Conservation (phyloP, 2,113 vertebrate genomes). For the Tautogolabrus adspersus region DNA sequence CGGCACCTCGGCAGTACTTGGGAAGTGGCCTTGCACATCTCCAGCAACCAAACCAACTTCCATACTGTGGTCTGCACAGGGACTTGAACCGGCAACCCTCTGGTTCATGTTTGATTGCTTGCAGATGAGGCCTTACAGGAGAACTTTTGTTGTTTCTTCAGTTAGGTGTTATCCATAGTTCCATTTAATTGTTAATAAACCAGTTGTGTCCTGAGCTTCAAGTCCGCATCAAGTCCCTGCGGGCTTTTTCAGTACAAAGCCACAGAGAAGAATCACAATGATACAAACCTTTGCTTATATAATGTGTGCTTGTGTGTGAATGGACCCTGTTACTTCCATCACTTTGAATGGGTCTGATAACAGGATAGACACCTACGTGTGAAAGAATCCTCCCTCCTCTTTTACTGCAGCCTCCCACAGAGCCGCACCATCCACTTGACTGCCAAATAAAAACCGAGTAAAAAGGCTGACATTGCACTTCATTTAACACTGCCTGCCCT, state of each 20-base stretch:
- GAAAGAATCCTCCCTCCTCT: constrained; percentile 62
- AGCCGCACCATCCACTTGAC: constrained; percentile 60
- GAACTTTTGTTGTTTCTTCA: no score
- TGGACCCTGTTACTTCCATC: constrained; percentile 6
- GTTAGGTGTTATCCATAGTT: no score
- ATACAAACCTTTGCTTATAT: neutral
- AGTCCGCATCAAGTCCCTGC: neutral
- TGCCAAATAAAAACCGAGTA: constrained; percentile 66
- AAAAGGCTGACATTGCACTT: constrained; percentile 74
- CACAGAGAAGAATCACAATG: neutral
- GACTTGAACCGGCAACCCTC: no score
- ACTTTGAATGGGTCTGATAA: constrained; percentile 16
- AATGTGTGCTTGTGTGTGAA: constrained; percentile 15
- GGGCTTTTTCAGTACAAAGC: neutral
- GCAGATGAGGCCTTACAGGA: no score
- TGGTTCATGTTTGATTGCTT: no score
- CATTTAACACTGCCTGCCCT: constrained; percentile 68
- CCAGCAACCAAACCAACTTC: no score
- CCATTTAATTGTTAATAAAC: no score
- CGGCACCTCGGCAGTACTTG: no score
- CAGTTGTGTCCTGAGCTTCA: no score
- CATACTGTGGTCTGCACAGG: no score
- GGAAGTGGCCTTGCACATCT: no score
- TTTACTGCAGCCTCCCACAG: constrained; percentile 59
- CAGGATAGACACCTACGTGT: constrained; percentile 72